Conservation (phyloP, 2,888 invertebrate species). For the Carpatolechia fugitivella region DNA sequence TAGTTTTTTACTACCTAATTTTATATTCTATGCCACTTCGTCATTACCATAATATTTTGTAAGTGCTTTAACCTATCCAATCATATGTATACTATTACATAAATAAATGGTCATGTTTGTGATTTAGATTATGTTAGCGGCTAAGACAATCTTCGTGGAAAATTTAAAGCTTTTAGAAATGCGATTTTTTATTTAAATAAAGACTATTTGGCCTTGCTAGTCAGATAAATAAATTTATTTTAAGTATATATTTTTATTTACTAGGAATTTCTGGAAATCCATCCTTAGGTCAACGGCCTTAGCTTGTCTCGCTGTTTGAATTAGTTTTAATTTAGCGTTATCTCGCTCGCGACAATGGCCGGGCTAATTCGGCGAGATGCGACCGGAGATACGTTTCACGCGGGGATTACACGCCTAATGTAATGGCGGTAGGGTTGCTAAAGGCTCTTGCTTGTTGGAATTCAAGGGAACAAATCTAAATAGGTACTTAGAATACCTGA, state of each 20-base stretch:
- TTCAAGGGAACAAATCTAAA: neutral
- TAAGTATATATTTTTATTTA: too few species aligned
- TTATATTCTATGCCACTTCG: too few species aligned
- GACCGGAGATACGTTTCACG: slow-evolving; percentile 30
- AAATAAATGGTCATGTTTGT: too few species aligned
- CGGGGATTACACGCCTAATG: slow-evolving; percentile 29
- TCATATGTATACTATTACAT: too few species aligned
- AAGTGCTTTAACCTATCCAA: too few species aligned
- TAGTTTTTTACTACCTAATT: neutral
- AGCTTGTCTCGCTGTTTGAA: slow-evolving; percentile 24
- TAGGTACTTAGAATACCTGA: neutral
- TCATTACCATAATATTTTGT: too few species aligned
- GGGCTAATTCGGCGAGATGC: slow-evolving; percentile 39
- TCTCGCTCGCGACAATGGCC: slow-evolving; percentile 33
- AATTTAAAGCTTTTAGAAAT: too few species aligned
- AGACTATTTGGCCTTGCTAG: too few species aligned
- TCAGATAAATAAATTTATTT: too few species aligned
- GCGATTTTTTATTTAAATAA: too few species aligned
- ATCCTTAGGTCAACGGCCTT: slow-evolving; percentile 11
- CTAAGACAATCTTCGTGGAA: too few species aligned
- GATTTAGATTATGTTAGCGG: too few species aligned
- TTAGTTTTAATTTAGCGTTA: slow-evolving; percentile 38
- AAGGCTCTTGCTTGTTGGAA: neutral
- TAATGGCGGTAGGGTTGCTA: slow-evolving; percentile 23
- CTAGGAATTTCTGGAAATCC: neutral